phyloP scores from a whole-genome alignment of 30 jellyfish, hydroid and myxozoan genomes.

The Aurelia aurita complex sp. Pacific region DNA sequence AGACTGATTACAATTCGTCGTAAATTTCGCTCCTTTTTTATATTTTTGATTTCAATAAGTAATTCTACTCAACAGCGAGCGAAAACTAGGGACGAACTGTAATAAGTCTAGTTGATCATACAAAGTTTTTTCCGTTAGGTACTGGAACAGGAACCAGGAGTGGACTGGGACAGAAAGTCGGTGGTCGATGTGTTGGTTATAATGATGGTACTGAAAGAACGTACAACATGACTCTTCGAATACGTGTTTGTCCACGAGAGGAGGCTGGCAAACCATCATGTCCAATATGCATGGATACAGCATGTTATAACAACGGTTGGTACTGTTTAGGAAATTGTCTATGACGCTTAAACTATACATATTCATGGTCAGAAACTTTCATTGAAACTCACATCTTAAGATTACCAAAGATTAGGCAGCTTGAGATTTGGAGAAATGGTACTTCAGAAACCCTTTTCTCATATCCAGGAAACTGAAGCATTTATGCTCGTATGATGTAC shows the following conservation, averaged over 20 bases:
- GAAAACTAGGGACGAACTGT: too few species aligned
- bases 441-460: too few species aligned
- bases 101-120: neutral
- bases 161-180: slow-evolving; percentile 20
- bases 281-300: slow-evolving; percentile 29
- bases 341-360: too few species aligned
- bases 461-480: too few species aligned
- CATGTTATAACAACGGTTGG: slow-evolving; percentile 51
- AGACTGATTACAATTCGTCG: too few species aligned
- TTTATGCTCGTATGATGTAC: too few species aligned
- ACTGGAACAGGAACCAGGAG: slow-evolving; percentile 33
- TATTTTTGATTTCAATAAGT: neutral
- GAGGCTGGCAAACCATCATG: slow-evolving; percentile 27
- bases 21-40: too few species aligned
- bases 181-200: slow-evolving; percentile 43
- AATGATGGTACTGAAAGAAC: neutral
- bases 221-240: slow-evolving; percentile 17
- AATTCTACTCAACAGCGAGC: neutral
- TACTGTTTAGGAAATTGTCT: too few species aligned
- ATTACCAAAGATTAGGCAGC: too few species aligned
- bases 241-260: slow-evolving; percentile 40
- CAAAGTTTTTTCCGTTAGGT: neutral
- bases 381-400: too few species aligned
- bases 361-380: too few species aligned
- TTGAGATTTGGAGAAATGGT: too few species aligned